Evolutionary conservation across 37 sponge, comb jelly and placozoan species (phyloP), one percentile per base, ranked within the genome.

Genomic region (Chondrilla cf. caribensis): DNA sequence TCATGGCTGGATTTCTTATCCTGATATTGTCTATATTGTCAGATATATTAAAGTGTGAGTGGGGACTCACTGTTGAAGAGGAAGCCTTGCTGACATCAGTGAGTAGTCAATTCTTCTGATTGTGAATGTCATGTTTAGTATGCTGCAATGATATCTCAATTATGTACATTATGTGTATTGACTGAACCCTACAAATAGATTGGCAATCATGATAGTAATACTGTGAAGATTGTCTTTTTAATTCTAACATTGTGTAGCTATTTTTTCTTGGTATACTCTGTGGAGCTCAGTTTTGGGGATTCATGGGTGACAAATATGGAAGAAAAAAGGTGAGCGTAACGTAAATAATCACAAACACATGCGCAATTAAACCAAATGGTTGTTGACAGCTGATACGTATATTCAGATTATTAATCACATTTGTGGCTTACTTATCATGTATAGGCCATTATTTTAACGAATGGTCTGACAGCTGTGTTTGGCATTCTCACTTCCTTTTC

Each of bases 201-300:
- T 14, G 6, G 51, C 11, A 11, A 14, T 47, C 6, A 6, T 47
- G 51, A 47, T 47, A 14, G 51, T 11, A 47, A 11, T 47, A 47
- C 51, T 14, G 11, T 14, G 11, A 11, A 47, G 9, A 14, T 47
- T 47, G 9, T 47, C 51, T 47, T 47, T 11, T 47, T 11, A 47
- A n/a, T n/a, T n/a, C n/a, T n/a, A n/a, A n/a, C n/a, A n/a, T 55
- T 55, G 57, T 55, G 0, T 59, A 89, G 91, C 51, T 92, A 17
- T 84, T 93, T 25, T 93, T 93, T 72, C 51, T 84, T 70, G 93
- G 93, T 29, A 80, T 89, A n/a, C 58, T 93, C 21, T 17, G 86
- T 83, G 93, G 93, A 24, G 77, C 81, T 39, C 36, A 81, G 19
- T 40, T 81, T 11, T 89, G 84, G 84, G 93, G 93, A 4, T 2